Evolutionary conservation across 2,797 vertebrate genomes (phyloP).

Genomic region (Spheniscus humboldti): DNA sequence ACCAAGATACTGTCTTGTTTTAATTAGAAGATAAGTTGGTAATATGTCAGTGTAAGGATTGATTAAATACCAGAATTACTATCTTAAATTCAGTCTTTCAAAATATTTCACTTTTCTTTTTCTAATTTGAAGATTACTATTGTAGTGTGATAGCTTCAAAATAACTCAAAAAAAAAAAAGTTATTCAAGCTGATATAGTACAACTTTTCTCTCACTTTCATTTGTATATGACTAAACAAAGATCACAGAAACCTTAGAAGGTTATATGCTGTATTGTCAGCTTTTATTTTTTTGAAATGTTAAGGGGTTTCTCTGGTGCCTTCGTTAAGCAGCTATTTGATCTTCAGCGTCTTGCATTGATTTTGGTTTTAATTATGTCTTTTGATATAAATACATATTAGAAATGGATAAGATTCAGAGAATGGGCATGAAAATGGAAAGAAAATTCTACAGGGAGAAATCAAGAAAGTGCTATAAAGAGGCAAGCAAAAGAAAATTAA

Average conservation of each 20-base stretch:
- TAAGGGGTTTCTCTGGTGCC: not conserved
- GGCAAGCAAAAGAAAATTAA: not conserved
- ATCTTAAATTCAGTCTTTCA: not conserved
- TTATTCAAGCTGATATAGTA: not conserved
- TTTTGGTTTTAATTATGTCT: not conserved
- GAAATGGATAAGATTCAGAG: not conserved
- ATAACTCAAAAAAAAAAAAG: not conserved
- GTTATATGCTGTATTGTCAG: not conserved
- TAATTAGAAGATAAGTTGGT: conserved; percentile 56
- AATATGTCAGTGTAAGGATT: conserved; percentile 28
- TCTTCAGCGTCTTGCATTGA: not conserved
- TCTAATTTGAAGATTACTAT: not conserved
- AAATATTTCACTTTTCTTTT: not conserved
- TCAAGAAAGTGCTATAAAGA: not conserved
- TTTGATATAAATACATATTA: not conserved
- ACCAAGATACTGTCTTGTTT: conserved; percentile 41
- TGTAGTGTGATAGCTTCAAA: not conserved
- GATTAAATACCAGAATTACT: conserved; percentile 36
- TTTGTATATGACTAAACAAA: not conserved
- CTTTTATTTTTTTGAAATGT: not conserved
- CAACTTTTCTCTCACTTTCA: not conserved
- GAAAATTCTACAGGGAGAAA: not conserved
- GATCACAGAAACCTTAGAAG: not conserved
- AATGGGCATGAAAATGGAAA: not conserved
- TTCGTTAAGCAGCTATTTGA: not conserved